Conservation (phyloP, 2,888 invertebrate species). For the Caenorhabditis sinica region DNA sequence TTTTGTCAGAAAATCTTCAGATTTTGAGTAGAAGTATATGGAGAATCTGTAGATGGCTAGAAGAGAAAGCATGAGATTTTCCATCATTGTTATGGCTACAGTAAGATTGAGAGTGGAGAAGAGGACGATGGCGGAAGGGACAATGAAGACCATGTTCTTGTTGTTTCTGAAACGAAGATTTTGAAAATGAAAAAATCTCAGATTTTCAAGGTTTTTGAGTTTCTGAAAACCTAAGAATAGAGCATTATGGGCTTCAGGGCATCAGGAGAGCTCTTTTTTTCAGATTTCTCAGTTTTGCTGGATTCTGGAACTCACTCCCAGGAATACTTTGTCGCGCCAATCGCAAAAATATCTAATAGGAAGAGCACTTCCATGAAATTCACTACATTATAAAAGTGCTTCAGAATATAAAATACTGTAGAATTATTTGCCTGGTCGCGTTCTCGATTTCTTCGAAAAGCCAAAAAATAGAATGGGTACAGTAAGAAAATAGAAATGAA, state of each 20-base stretch:
- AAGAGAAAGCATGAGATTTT: slow-evolving; percentile 6
- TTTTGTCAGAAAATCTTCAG: background rate
- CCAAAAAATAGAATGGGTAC: slow-evolving; percentile 11
- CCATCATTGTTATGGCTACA: slow-evolving; percentile 1
- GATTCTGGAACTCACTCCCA: background rate
- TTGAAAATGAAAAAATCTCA: background rate
- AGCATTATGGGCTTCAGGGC: too few relatives aligned
- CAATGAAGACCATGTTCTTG: background rate
- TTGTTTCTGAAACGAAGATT: too few relatives aligned
- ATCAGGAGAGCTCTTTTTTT: too few relatives aligned
- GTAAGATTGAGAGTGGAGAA: background rate
- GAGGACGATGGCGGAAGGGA: background rate
- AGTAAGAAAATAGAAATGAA: background rate
- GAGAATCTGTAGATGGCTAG: slow-evolving; percentile 10
- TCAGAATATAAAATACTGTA: slow-evolving; percentile 1
- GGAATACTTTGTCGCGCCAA: background rate
- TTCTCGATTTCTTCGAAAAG: slow-evolving; percentile 13
- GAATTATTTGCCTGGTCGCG: slow-evolving; percentile 1
- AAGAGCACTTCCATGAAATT: slow-evolving; percentile 10
- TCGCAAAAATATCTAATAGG: background rate
- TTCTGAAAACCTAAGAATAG: too few relatives aligned
- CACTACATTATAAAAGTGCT: slow-evolving; percentile 7
- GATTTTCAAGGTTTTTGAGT: too few relatives aligned
- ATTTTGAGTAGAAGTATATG: background rate
- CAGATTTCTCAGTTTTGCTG: background rate